Conservation (phyloP, 2,113 vertebrate genomes). For the Peucedramus taeniatus region DNA sequence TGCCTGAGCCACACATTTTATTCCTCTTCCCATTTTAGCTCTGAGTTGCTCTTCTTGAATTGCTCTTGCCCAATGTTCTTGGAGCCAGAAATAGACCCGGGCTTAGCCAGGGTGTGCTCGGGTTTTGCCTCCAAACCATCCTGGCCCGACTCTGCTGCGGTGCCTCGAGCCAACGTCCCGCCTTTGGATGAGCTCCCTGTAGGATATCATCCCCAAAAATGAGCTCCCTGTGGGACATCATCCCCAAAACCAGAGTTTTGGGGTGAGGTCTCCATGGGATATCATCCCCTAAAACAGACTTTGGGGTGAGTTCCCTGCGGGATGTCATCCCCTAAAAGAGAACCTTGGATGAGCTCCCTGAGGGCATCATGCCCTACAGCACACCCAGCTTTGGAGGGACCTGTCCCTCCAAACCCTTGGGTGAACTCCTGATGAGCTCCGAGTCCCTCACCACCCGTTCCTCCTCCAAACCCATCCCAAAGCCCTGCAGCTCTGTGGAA, state of each 20-base stretch:
- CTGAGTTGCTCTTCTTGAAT: background rate
- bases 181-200: background rate
- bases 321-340: background rate
- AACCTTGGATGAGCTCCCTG: fast-evolving
- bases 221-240: fast-evolving
- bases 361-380: background rate
- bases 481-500: background rate
- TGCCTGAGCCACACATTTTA: background rate
- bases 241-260: background rate
- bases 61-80: background rate
- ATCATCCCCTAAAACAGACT: background rate
- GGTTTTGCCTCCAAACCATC: background rate
- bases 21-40: background rate
- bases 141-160: fast-evolving
- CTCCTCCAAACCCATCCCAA: background rate
- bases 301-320: background rate
- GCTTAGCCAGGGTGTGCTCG: background rate
- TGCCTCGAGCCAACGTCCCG: fast-evolving
- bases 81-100: conserved; percentile 35
- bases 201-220: background rate
- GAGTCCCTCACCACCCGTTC: fast-evolving
- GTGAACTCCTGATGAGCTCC: fast-evolving
- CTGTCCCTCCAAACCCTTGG: too few relatives aligned
- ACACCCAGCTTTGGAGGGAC: background rate
- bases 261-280: background rate